Percentiles rank a stretch among this genome's conserved stretches.
These are phyloP conservation scores for Novumbra hubbsi DNA, from an alignment of 2,797 vertebrate species.

Conservation along the genomic window DNA sequence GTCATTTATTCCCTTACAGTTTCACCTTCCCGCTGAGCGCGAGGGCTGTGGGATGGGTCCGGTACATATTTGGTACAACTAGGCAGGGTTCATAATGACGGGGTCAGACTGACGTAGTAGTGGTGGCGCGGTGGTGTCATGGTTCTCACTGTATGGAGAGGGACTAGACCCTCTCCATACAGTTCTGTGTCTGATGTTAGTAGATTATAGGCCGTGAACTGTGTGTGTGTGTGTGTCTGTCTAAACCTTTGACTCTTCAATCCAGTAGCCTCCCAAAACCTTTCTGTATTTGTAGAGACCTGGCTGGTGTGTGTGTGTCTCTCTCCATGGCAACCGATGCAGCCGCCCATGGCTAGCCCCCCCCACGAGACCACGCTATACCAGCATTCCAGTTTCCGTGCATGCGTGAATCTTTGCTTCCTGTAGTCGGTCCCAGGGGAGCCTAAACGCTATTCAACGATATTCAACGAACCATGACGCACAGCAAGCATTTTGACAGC, in stretches of 20 bases:
- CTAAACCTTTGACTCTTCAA: neutral
- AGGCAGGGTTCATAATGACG: too few relatives aligned
- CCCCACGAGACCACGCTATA: neutral
- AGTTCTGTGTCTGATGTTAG: constrained; percentile 5
- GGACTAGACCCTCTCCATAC: too few relatives aligned
- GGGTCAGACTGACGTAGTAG: too few relatives aligned
- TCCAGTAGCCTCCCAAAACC: neutral
- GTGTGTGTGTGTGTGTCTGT: constrained; percentile 3
- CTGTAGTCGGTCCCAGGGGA: neutral
- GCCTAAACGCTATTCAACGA: neutral
- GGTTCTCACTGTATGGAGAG: too few relatives aligned
- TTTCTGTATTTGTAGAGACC: constrained; percentile 2
- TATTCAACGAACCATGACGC: neutral
- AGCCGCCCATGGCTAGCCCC: neutral
- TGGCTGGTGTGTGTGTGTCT: neutral
- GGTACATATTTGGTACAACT: too few relatives aligned
- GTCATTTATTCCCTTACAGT: too few relatives aligned
- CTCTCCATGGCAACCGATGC: constrained; percentile 5
- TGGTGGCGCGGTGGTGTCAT: too few relatives aligned
- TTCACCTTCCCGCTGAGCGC: too few relatives aligned
- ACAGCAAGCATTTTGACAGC: neutral
- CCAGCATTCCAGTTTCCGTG: neutral
- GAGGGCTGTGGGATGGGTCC: too few relatives aligned
- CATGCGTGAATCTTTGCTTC: neutral
- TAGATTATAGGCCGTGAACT: neutral